Base-by-base conservation (phyloP, 2,113 vertebrate species). In the Calidris pugnax region DNA sequence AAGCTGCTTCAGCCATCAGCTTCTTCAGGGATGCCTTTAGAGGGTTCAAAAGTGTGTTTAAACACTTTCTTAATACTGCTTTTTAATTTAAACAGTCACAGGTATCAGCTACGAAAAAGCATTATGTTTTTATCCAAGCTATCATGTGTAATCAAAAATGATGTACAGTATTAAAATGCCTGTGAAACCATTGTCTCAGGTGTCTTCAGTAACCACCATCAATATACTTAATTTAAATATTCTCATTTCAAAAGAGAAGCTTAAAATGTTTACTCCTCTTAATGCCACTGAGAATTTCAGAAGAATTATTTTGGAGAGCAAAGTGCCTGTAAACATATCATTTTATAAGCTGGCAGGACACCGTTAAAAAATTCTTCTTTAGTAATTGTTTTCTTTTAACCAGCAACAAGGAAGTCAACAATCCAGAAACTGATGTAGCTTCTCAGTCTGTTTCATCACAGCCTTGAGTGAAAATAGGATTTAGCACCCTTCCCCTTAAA, bases 401-500 rank as follows among this genome's bases (percentile, higher is more conserved):
- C 6, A 78, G 51, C 15, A 75, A 82, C 8, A 69, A 62, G 20
- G 67, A 74, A 86, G 32, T 75, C 56, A 92, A 90, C 56, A 87
- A 37, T 41, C 14, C 51, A 87, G 73, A 89, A 92, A 59, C 35
- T 26, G 20, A 72, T 30, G 82, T 67, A 26, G 16, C 17, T 75
- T 93, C 86, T 93, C 64, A 92, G 68, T 26, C 35, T 6, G 7
- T 84, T 95, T 94, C 53, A 94, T 88, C 90, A 85, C 45, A 82
- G 43, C 35, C 69, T 95, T 37, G 48, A 89, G 86, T 82, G 56
- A 95, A 86, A 89, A 89, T 81, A 87, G 18, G 64, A 95, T 94
- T 96, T 94, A 96, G 90, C 83, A 96, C 92, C 90, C 85, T 90
- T 96, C 64, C 22, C 35, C 53, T 96, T 93, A 92, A 96, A 95